phyloP scores from a whole-genome alignment of 1,140 invertebrate species.

The Calosoma granatense region DNA sequence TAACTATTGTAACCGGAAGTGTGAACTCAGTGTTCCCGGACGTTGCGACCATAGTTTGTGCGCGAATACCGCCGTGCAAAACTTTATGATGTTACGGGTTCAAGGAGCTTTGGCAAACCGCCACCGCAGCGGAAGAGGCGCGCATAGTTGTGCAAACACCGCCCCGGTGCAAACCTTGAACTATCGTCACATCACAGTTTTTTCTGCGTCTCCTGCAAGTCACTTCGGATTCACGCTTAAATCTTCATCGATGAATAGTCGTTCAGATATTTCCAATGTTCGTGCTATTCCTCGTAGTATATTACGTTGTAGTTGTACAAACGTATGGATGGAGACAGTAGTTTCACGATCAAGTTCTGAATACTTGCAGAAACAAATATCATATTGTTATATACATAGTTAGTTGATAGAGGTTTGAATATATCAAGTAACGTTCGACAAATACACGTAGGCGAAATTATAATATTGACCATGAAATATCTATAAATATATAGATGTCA shows the following conservation, averaged over 20 bases:
- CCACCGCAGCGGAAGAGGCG: slow-evolving; percentile 5
- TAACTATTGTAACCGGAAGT: too few relatives aligned
- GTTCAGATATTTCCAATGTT: neutral
- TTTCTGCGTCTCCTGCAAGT: slow-evolving; percentile 1
- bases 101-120: slow-evolving; percentile 5
- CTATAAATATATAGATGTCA: too few relatives aligned
- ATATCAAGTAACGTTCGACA: too few relatives aligned
- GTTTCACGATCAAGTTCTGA: too few relatives aligned
- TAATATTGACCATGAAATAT: too few relatives aligned
- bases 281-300: too few relatives aligned
- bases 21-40: neutral
- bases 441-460: too few relatives aligned
- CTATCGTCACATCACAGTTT: neutral
- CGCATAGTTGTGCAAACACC: neutral
- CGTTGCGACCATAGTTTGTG: neutral
- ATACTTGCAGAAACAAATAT: too few relatives aligned
- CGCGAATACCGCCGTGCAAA: neutral
- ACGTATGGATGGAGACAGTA: too few relatives aligned
- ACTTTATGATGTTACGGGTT: slow-evolving; percentile 1
- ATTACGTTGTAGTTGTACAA: too few relatives aligned
- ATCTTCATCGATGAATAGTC: slow-evolving; percentile 2
- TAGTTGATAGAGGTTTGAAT: too few relatives aligned
- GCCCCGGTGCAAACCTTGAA: neutral
- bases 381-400: too few relatives aligned
- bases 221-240: slow-evolving; percentile 4